These are phyloP conservation scores for Allolobophora icterica DNA, from an alignment of 2,888 invertebrate genomes.

Conservation along the genomic window DNA sequence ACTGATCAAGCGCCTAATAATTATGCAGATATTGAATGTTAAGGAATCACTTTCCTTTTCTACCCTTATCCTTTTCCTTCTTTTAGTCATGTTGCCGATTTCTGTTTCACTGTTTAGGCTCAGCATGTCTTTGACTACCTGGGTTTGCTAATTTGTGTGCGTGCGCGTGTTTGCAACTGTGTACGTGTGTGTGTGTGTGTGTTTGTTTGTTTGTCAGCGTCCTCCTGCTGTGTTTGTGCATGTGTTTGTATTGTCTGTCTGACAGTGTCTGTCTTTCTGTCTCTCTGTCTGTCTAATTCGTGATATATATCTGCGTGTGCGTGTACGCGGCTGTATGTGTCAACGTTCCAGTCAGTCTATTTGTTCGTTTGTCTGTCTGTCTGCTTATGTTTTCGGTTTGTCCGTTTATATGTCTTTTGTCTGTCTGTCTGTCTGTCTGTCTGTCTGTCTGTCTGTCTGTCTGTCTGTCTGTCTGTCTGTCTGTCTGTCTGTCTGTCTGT, in stretches of 20 bases:
- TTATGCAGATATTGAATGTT: too few relatives aligned
- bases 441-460: too few relatives aligned
- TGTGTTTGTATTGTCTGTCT: neutral
- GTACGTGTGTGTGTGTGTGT: neutral
- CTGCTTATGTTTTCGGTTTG: neutral
- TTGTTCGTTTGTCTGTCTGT: neutral
- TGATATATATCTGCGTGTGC: too few relatives aligned
- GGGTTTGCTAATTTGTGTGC: neutral
- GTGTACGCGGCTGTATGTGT: too few relatives aligned
- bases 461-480: neutral
- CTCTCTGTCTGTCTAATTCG: too few relatives aligned
- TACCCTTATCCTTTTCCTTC: neutral
- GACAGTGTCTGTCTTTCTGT: neutral
- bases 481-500: neutral
- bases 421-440: neutral
- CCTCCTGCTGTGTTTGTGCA: neutral
- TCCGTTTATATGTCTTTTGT: too few relatives aligned
- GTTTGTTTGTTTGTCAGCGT: neutral
- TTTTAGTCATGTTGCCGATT: neutral
- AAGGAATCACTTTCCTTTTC: too few relatives aligned
- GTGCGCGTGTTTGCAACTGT: neutral
- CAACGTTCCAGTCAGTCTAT: too few relatives aligned
- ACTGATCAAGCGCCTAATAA: neutral
- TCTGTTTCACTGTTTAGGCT: neutral
- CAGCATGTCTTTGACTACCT: neutral